Percentiles rank a stretch among this genome's conserved stretches.
Evolutionary conservation across 2,797 vertebrate species (phyloP).

Genomic region (Sylvia borin): DNA sequence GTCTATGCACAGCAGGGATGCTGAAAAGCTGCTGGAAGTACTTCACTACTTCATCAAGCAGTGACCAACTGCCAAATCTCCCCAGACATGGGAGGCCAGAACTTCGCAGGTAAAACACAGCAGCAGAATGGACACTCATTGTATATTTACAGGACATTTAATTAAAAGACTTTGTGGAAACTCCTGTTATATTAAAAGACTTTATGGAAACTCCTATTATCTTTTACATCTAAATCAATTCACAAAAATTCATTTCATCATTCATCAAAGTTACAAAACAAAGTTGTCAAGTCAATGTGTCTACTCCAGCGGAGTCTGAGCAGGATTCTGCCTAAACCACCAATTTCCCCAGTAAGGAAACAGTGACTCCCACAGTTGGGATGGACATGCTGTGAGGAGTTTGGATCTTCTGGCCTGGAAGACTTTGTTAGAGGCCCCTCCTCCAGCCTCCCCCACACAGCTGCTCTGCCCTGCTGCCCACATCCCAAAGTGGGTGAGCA

Average conservation of each 20-base stretch:
- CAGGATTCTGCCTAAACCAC: background rate
- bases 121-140: background rate
- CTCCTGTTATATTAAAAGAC: background rate
- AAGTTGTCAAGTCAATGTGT: background rate
- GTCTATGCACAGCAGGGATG: background rate
- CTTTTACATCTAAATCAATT: background rate
- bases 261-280: background rate
- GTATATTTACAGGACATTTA: background rate
- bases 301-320: background rate
- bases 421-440: background rate
- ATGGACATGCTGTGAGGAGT: background rate
- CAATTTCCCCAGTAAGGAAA: background rate
- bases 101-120: background rate
- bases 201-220: background rate
- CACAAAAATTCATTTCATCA: background rate
- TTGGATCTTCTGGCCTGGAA: background rate
- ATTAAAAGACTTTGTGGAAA: background rate
- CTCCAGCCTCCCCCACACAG: background rate
- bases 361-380: background rate
- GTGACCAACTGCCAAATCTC: background rate
- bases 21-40: background rate
- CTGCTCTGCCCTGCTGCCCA: background rate
- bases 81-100: background rate
- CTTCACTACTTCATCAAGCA: background rate
- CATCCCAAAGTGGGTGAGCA: rapidly evolving